These are phyloP conservation scores for Xiphophorus hellerii DNA, from an alignment of 2,113 vertebrate genomes.

Conservation along the genomic window DNA sequence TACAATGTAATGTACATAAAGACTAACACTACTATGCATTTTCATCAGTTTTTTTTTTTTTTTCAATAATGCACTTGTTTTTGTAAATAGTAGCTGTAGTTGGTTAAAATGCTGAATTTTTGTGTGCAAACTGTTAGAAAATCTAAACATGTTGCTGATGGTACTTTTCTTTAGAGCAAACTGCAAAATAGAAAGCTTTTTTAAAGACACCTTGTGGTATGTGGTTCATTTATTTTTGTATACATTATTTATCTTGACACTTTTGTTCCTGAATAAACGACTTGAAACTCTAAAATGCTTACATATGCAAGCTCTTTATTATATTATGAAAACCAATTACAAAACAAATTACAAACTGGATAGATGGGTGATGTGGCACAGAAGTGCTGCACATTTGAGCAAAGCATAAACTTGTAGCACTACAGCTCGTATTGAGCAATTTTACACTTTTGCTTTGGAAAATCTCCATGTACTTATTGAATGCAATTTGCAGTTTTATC, in stretches of 20 bases:
- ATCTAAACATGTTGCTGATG: conserved; percentile 10
- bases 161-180: conserved; percentile 6
- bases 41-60: not conserved
- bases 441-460: rapidly evolving
- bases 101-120: conserved; percentile 46
- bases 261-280: conserved; percentile 34
- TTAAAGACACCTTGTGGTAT: not conserved
- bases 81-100: conserved; percentile 40
- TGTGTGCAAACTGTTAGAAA: not conserved
- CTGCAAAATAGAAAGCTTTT: not conserved
- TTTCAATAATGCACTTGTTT: conserved; percentile 31
- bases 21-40: conserved; percentile 52
- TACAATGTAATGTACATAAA: conserved; percentile 49
- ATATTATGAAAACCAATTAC: conserved; percentile 23
- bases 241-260: conserved; percentile 6
- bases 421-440: not conserved
- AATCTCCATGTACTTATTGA: not conserved
- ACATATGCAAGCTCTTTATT: conserved; percentile 37
- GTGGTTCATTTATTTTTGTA: conserved; percentile 16
- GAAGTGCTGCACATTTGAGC: conserved; percentile 1
- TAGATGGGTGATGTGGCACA: conserved; percentile 26
- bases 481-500: not conserved
- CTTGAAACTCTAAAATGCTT: conserved; percentile 12
- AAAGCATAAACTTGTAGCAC: not conserved
- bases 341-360: conserved; percentile 24